Percentiles rank a stretch among this genome's conserved stretches.
phyloP scores from a whole-genome alignment of 23 tunicate species.

The Styela plicata region DNA sequence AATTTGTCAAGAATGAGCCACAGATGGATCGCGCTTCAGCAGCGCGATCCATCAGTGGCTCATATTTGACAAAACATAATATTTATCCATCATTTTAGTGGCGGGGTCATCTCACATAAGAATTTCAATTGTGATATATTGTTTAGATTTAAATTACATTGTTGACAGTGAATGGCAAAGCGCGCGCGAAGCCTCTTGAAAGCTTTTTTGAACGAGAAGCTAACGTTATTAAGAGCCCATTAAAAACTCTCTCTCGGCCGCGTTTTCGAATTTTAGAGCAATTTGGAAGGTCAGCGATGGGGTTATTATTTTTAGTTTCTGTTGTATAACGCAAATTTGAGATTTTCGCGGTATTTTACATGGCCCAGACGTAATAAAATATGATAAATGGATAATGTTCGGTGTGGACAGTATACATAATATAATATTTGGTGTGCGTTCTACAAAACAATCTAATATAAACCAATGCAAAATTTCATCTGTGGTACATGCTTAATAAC shows the following conservation, averaged over 20 bases:
- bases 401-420: too few species aligned
- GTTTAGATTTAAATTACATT: not conserved
- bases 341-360: not conserved
- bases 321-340: not conserved
- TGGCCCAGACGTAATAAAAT: not conserved
- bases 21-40: too few species aligned
- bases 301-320: not conserved
- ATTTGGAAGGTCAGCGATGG: not conserved
- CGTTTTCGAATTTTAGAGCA: not conserved
- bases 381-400: too few species aligned
- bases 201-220: not conserved
- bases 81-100: too few species aligned
- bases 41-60: too few species aligned
- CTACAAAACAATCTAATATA: too few species aligned
- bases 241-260: not conserved
- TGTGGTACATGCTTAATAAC: too few species aligned
- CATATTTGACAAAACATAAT: too few species aligned
- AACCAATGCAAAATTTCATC: too few species aligned
- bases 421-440: too few species aligned
- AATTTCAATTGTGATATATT: not conserved
- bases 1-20: too few species aligned
- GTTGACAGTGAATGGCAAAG: not conserved
- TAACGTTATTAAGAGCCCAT: not conserved
- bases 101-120: too few species aligned
- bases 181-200: not conserved